Evolutionary conservation across 2,888 invertebrate genomes (phyloP), one percentile per base, ranked within the genome.

Genomic region (Nasonovia ribisnigri): DNA sequence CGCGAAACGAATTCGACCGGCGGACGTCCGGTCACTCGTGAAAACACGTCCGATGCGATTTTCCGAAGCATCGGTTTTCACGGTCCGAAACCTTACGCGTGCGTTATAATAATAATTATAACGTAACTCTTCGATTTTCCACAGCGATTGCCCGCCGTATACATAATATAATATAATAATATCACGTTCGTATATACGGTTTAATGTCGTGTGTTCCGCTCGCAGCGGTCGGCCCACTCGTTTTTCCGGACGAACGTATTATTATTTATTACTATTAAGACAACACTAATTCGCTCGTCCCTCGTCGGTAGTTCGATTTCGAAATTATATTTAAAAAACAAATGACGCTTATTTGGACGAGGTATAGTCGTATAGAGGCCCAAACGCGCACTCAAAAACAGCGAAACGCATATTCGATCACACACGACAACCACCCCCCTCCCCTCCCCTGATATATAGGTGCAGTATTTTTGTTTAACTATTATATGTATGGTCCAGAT

Each of bases 31-130:
- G 92, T 92, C 92, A 89, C 88, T 90, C 93, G 93, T 90, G 92
- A 84, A 57, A 84, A 90, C 46, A 90, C 84, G 93, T 93, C 90
- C 84, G 84, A 93, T 90, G 26, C 93, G 90, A 86, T 93, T 86
- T 90, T 90, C 93, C 93, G 5, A 84, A 93, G 77, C 88, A 90
- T 93, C 90, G 89, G 60, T 48, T 93, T 93, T 93, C 93, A 90
- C 93, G 93, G 93, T 90, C 86, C 46, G 91, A n/a, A 90, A 43
- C 90, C 20, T 36, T 20, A 20, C 29, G 51, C 84, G 91, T 16
- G 16, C 13, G 48, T 13, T 0, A 51, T 26, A 26, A 11, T 84
- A 84, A 86, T 86, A 48, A 86, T 86, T 46, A 86, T 48, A 86
- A 46, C 13, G 46, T 92, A 88, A 92, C 92, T 92, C 92, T 51